phyloP scores from a whole-genome alignment of 2,888 invertebrate species.

The Adelphocoris suturalis region DNA sequence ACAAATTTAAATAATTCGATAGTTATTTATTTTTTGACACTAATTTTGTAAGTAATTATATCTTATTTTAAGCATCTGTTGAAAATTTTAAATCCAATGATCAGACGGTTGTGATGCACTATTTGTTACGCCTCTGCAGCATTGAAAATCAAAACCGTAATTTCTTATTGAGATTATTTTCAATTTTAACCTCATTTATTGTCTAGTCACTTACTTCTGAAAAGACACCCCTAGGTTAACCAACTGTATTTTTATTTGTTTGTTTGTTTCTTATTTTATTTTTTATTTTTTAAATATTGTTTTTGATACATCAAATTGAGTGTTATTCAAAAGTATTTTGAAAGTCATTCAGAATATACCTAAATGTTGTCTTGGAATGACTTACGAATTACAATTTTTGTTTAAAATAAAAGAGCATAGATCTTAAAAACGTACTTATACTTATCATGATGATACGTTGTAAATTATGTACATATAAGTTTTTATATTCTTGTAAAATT shows the following conservation, averaged over 20 bases:
- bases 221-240: constrained; percentile 53
- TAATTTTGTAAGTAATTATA: constrained; percentile 37
- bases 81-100: constrained; percentile 42
- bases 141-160: constrained; percentile 16
- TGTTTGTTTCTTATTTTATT: background rate
- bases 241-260: background rate
- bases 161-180: constrained; percentile 54
- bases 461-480: constrained; percentile 60
- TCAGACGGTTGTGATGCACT: background rate
- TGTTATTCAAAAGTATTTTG: background rate
- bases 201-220: constrained; percentile 69
- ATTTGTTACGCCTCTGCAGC: background rate
- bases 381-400: constrained; percentile 3
- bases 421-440: constrained; percentile 68
- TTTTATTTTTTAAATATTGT: background rate
- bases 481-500: constrained; percentile 63
- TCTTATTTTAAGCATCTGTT: constrained; percentile 23
- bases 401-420: constrained; percentile 38
- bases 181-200: constrained; percentile 69
- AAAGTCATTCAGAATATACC: constrained; percentile 9
- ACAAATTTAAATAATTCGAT: constrained; percentile 37
- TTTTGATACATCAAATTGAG: background rate
- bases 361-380: constrained; percentile 23
- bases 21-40: constrained; percentile 32
- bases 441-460: constrained; percentile 51